Base-by-base conservation (phyloP, 2,888 invertebrate genomes). In the Notocelia uddmanniana region DNA sequence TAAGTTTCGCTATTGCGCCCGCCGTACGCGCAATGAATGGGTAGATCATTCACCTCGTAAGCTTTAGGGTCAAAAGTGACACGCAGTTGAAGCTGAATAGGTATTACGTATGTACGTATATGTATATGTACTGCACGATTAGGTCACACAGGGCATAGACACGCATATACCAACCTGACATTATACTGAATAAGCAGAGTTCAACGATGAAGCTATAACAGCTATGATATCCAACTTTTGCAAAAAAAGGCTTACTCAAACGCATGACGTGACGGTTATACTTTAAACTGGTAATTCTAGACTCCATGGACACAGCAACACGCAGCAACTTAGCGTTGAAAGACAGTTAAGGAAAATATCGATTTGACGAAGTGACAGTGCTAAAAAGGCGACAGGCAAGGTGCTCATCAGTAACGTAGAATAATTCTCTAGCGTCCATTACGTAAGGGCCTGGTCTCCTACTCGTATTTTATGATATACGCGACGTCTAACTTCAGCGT, bases 41-140 rank as follows among this genome's bases (percentile, higher is more conserved):
- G 13, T 31, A n/a, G 67, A 71, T 67, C 71, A 45, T 71, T 71
- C 66, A 71, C 71, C 71, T 26, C 68, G 21, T n/a, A 45, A n/a
- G 60, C 60, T 48, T 60, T 60, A 26, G 26, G 23, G 23, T 45
- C 23, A 18, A 60, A 45, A 45, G 26, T 60, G 45, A 60, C 23
- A 60, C 26, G n/a, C n/a, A 18, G 5, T 45, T 45, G 23, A 23
- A 21, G 57, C 34, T 58, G 34, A 15, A 59, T 59, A 19, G 18
- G 34, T 19, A 23, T 13, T 26, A 55, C n/a, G 54, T 3, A 2
- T 8, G 10, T 23, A 54, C 8, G 15, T 52, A 8, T 31, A 18
- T 31, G 9, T 26, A 21, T 18, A 26, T 5, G 15, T 13, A 26
- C n/a, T 3, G 55, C 31, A 5, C 1, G 41, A 41, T 41, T 3